Conservation (phyloP, 2,797 vertebrate species). For the Podarcis lilfordi region DNA sequence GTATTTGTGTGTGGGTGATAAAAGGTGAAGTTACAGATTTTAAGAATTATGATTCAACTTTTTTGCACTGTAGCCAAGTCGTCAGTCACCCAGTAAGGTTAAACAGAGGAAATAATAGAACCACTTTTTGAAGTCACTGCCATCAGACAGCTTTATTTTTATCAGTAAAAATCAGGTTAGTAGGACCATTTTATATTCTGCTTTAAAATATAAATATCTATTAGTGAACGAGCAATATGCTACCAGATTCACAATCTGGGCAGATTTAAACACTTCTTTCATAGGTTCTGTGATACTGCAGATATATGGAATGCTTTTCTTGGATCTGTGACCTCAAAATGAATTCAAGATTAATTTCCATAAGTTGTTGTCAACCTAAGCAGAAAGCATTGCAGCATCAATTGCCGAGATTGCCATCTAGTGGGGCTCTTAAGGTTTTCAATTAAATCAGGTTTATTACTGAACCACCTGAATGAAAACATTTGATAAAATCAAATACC, state of each 20-base stretch:
- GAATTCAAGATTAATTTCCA: constrained; percentile 2
- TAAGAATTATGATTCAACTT: not conserved
- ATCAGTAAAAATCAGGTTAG: not conserved
- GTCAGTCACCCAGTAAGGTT: not conserved
- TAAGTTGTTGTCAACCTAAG: not conserved
- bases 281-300: not conserved
- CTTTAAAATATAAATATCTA: not conserved
- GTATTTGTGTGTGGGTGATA: constrained; percentile 16
- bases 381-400: constrained; percentile 24
- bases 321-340: not conserved
- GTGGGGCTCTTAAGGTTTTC: constrained; percentile 61
- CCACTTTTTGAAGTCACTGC: constrained; percentile 22
- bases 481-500: not conserved
- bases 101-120: constrained; percentile 35
- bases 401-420: constrained; percentile 74
- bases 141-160: not conserved
- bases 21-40: not conserved
- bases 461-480: not conserved
- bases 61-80: not conserved
- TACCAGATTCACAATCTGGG: not conserved
- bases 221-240: not conserved
- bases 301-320: not conserved
- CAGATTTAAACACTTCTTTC: not conserved
- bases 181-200: accelerated
- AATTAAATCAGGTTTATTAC: not conserved